Evolutionary conservation across 2,113 vertebrate species (phyloP), one percentile per base, ranked within the genome.

Genomic region (Furnarius figulus): DNA sequence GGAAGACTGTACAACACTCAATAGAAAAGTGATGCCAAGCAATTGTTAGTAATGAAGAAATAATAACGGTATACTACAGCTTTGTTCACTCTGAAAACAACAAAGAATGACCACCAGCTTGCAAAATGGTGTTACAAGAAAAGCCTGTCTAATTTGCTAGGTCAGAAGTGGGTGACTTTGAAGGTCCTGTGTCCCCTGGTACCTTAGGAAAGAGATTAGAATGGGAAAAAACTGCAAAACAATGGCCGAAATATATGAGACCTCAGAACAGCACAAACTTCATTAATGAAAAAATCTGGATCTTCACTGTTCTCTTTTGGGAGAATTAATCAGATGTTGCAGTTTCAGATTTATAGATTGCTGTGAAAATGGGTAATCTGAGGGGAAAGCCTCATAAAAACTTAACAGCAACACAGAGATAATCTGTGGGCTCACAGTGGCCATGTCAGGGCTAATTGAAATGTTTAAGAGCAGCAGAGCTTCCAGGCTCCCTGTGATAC

Each of bases 361-460:
- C 85, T 80, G 85, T 89, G 89, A 73, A 90, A 93, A 97, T 82
- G 79, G 85, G 68, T 95, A 94, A 97, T 94, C 87, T 84, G 67
- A 89, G 47, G 83, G 91, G 94, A 97, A 96, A 95, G 92, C 68
- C 95, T 98, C 96, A 95, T 97, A 97, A 97, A 96, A 97, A 39
- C 90, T 96, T 97, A 97, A 97, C 91, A 73, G 96, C 81, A 83
- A 87, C 65, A 88, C 76, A 89, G 85, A 95, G 90, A 97, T 93
- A 95, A 96, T 98, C 97, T 95, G 93, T 85, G 79, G 94, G 95
- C 74, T 94, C 95, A 94, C 94, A 73, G 83, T 95, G 94, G 93
- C 95, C 93, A 85, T 94, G 92, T 93, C 95, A 96, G 92, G 85
- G 85, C 93, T 98, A 97, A 96, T 95, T 97, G 97, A 97, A 97